These are phyloP conservation scores for Mandrillus leucophaeus DNA, from an alignment of 2,113 vertebrate species.

Conservation along the genomic window DNA sequence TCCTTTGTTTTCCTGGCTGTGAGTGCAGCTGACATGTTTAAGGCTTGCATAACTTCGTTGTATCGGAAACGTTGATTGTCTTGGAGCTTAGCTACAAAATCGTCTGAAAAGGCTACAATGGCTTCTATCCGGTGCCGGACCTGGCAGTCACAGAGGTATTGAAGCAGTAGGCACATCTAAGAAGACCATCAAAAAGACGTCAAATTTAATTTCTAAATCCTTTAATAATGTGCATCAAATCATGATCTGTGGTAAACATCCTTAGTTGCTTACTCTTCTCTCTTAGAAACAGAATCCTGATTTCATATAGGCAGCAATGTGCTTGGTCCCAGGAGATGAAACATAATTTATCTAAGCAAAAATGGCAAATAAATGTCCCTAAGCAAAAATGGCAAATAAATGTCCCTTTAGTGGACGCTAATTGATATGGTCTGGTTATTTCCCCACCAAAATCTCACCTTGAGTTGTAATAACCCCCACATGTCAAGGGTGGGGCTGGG, in stretches of 20 bases:
- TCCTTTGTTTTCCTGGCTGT: conserved; percentile 98
- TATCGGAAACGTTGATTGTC: conserved; percentile 97
- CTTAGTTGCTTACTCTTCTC: background rate
- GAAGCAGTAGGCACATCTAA: conserved; percentile 97
- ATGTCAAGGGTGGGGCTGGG: no score
- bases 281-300: background rate
- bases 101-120: conserved; percentile 96
- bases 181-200: background rate
- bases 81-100: conserved; percentile 96
- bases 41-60: conserved; percentile 98
- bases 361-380: background rate
- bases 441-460: no score
- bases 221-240: background rate
- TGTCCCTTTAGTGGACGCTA: background rate
- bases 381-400: background rate
- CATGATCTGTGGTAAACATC: no score
- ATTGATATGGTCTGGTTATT: no score
- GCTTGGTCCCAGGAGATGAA: background rate
- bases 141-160: conserved; percentile 97
- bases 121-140: conserved; percentile 96
- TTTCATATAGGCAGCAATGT: background rate
- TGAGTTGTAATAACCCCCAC: no score
- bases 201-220: background rate
- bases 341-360: no score
- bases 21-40: conserved; percentile 98